Evolutionary conservation across 2,888 invertebrate genomes (phyloP).

Genomic region (Heliconius hortense): DNA sequence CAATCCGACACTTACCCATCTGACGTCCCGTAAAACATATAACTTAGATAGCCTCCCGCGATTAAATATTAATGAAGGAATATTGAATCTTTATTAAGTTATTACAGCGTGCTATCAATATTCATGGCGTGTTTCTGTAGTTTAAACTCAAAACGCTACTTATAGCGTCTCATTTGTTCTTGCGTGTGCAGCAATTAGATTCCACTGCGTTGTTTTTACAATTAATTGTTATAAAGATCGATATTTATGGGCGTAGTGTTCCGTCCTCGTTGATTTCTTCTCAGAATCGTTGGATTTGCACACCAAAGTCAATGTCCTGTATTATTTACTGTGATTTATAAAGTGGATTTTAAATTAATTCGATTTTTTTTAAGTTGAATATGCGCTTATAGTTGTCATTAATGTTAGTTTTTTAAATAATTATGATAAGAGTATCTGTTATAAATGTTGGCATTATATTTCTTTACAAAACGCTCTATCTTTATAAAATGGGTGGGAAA

Average conservation of each 20-base stretch:
- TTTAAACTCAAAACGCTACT: conserved; percentile 28
- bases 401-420: too few relatives aligned
- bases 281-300: neutral
- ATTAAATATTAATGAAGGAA: conserved; percentile 32
- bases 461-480: too few relatives aligned
- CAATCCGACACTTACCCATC: neutral
- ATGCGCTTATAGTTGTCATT: neutral
- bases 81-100: conserved; percentile 28
- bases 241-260: conserved; percentile 23
- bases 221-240: conserved; percentile 21
- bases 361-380: neutral
- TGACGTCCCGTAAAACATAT: neutral
- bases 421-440: too few relatives aligned
- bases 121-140: conserved; percentile 28
- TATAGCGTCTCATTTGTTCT: conserved; percentile 24
- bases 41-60: conserved; percentile 8
- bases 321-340: neutral
- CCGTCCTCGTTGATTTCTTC: neutral
- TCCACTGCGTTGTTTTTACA: conserved; percentile 17
- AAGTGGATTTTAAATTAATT: neutral
- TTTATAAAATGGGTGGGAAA: too few relatives aligned
- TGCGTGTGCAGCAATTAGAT: conserved; percentile 13
- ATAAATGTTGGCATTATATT: too few relatives aligned
- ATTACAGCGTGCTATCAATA: conserved; percentile 27
- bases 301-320: neutral